These are phyloP conservation scores for Takifugu flavidus DNA, from an alignment of 2,113 vertebrate genomes.

Conservation along the genomic window DNA sequence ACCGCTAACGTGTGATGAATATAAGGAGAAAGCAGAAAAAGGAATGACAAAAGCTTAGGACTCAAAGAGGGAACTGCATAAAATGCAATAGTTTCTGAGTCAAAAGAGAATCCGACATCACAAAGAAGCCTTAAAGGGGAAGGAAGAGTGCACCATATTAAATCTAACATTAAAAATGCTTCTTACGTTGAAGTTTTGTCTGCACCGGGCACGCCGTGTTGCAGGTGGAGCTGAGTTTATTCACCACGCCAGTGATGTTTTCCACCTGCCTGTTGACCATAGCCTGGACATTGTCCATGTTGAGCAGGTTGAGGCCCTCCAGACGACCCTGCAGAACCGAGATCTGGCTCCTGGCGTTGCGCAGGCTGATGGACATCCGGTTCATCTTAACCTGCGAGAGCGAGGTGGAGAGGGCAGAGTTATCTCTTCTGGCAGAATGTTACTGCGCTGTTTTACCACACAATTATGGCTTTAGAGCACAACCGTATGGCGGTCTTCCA, in stretches of 20 bases:
- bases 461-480: slow-evolving; percentile 43
- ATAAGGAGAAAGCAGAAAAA: not conserved
- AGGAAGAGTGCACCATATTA: not conserved
- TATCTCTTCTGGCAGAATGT: slow-evolving; percentile 36
- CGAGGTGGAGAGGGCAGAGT: slow-evolving; percentile 10
- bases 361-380: slow-evolving; percentile 83
- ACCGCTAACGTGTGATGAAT: slow-evolving; percentile 15
- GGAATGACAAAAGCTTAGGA: not conserved
- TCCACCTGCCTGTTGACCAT: slow-evolving; percentile 84
- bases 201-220: slow-evolving; percentile 73
- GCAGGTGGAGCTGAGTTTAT: slow-evolving; percentile 82
- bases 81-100: slow-evolving; percentile 14
- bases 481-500: slow-evolving; percentile 45
- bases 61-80: slow-evolving; percentile 25
- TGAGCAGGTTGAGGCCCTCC: slow-evolving; percentile 82
- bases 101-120: slow-evolving; percentile 16
- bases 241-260: slow-evolving; percentile 82
- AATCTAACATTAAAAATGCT: not conserved
- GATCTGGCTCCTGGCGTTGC: slow-evolving; percentile 84
- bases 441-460: slow-evolving; percentile 36
- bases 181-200: slow-evolving; percentile 54
- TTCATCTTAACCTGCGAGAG: slow-evolving; percentile 78
- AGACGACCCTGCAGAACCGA: slow-evolving; percentile 80
- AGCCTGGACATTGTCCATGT: slow-evolving; percentile 83
- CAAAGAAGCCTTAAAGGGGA: slow-evolving; percentile 2